Evolutionary conservation across 2,888 invertebrate genomes (phyloP).

Genomic region (Drosophila eohydei): DNA sequence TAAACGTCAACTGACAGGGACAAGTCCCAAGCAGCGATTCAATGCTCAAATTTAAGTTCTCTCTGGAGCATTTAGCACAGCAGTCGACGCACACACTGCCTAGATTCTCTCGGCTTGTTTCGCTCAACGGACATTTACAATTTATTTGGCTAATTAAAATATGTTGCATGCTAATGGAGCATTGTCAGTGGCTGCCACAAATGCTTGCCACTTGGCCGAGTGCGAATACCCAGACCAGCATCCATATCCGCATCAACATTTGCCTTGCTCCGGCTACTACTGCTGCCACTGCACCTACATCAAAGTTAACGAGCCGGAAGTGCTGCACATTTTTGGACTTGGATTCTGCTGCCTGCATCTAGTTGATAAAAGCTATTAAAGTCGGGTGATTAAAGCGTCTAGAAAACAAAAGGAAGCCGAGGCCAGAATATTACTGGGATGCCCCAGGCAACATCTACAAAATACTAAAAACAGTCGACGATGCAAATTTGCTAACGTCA

Average conservation of each 20-base stretch:
- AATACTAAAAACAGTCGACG: constrained; percentile 32
- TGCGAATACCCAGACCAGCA: constrained; percentile 29
- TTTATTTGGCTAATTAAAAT: constrained; percentile 82
- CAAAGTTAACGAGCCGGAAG: constrained; percentile 77
- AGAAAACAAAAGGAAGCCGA: constrained; percentile 35
- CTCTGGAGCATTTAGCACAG: constrained; percentile 27
- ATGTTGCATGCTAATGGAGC: constrained; percentile 79
- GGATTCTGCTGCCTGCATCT: constrained; percentile 17
- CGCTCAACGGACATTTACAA: constrained; percentile 58
- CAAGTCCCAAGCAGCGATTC: constrained; percentile 16
- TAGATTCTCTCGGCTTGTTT: constrained; percentile 10
- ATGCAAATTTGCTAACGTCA: constrained; percentile 36
- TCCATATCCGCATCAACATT: constrained; percentile 34
- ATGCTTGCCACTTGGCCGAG: constrained; percentile 33
- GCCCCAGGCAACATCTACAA: constrained; percentile 19
- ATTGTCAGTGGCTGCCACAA: constrained; percentile 63
- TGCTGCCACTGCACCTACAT: constrained; percentile 44
- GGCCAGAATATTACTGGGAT: constrained; percentile 31
- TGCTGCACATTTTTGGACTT: constrained; percentile 69
- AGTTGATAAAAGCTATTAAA: constrained; percentile 67
- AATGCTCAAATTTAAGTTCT: constrained; percentile 8
- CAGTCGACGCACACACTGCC: constrained; percentile 14
- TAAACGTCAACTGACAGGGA: constrained; percentile 46
- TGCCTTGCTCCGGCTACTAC: constrained; percentile 6
- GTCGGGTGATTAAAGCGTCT: constrained; percentile 56